These are phyloP conservation scores for Eriocheir sinensis DNA, from an alignment of 1,140 invertebrate genomes.

Conservation along the genomic window DNA sequence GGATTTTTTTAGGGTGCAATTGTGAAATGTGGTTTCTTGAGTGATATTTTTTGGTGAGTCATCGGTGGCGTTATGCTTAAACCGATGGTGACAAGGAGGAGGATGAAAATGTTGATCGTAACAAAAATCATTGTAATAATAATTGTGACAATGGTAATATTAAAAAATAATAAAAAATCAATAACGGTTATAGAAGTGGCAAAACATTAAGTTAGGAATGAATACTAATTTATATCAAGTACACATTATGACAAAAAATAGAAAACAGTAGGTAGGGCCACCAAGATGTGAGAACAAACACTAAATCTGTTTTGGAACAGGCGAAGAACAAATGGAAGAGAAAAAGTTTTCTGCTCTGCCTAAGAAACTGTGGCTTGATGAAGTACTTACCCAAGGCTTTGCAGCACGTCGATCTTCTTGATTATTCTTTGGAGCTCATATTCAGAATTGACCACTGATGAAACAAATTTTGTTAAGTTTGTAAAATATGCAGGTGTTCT, in stretches of 20 bases:
- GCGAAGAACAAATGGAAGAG: too few species aligned
- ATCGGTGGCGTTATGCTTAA: not conserved
- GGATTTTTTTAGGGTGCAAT: conserved; percentile 24
- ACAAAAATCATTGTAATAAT: not conserved
- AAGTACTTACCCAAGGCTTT: too few species aligned
- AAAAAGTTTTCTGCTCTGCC: too few species aligned
- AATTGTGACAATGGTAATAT: not conserved
- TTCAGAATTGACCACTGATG: too few species aligned
- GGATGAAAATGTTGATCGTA: not conserved
- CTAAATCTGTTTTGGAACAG: too few species aligned
- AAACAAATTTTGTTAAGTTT: not conserved
- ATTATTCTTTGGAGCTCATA: too few species aligned
- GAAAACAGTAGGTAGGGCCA: not conserved
- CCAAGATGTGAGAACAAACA: too few species aligned
- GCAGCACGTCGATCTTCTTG: not conserved
- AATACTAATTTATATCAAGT: not conserved
- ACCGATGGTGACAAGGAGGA: too few species aligned
- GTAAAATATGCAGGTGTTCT: not conserved
- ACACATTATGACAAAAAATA: too few species aligned
- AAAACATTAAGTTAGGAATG: not conserved
- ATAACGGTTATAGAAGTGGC: not conserved
- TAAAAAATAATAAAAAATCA: not conserved
- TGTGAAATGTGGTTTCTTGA: not conserved
- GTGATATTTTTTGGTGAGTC: not conserved
- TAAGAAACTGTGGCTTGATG: too few species aligned